phyloP scores from a whole-genome alignment of 53 echinoderm and acorn worm species.

The Arbacia lixula region DNA sequence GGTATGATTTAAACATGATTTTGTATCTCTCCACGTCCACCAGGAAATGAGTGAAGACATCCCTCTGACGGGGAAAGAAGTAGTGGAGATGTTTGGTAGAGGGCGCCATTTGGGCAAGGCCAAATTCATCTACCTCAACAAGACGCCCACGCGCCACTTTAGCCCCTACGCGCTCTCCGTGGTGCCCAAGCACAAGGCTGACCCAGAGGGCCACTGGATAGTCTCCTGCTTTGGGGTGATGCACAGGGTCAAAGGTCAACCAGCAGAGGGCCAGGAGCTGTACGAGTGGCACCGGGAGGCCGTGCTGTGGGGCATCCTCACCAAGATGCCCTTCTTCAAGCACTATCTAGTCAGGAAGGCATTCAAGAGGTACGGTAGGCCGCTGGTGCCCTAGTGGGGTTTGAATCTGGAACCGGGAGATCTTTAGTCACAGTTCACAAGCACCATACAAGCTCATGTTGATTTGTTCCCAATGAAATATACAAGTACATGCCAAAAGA shows the following conservation, averaged over 20 bases:
- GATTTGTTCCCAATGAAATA: too few species aligned
- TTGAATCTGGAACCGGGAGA: too few species aligned
- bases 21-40: constrained; percentile 11
- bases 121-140: constrained; percentile 93
- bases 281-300: constrained; percentile 99
- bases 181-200: constrained; percentile 88
- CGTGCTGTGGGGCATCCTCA: constrained; percentile 83
- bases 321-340: constrained; percentile 98
- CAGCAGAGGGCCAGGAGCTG: constrained; percentile 84
- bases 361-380: constrained; percentile 78
- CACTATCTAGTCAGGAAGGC: constrained; percentile 86
- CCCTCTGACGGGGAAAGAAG: constrained; percentile 94
- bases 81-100: constrained; percentile 94
- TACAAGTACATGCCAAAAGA: too few species aligned
- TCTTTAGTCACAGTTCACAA: too few species aligned
- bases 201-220: constrained; percentile 94
- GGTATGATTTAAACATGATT: too few species aligned
- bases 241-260: constrained; percentile 93
- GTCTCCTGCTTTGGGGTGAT: constrained; percentile 99
- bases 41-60: constrained; percentile 24
- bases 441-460: too few species aligned
- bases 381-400: neutral
- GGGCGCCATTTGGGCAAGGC: constrained; percentile 95
- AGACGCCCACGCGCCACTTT: constrained; percentile 80
- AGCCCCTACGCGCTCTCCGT: constrained; percentile 84